A percentile compares a stretch with the other conserved stretches of the same genome.
Conservation (phyloP, 1,140 invertebrate species). For the Scaptomyza pallida region DNA sequence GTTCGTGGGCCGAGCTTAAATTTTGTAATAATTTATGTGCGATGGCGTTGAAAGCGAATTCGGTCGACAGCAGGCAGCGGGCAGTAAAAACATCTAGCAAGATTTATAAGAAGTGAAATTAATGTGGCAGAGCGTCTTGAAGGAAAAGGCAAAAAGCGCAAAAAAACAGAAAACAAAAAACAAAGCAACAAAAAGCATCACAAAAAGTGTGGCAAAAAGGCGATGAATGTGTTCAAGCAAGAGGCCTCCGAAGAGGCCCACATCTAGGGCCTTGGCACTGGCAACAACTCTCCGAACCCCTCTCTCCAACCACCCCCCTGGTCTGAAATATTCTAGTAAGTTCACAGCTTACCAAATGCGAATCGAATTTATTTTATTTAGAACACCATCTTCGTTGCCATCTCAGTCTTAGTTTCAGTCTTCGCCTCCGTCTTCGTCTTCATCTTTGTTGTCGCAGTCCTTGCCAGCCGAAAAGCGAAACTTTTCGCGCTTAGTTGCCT, state of each 20-base stretch:
- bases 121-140: conserved; percentile 68
- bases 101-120: conserved; percentile 80
- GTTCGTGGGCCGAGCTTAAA: conserved; percentile 37
- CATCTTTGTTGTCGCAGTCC: conserved; percentile 30
- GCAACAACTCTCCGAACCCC: not conserved
- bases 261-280: not conserved
- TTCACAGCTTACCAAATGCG: conserved; percentile 49
- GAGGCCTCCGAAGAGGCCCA: conserved; percentile 22
- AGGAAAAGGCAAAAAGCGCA: conserved; percentile 14
- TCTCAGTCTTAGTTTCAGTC: not conserved
- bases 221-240: conserved; percentile 34
- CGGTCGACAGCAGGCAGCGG: conserved; percentile 8
- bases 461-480: conserved; percentile 51
- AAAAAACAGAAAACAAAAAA: conserved; percentile 23
- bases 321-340: conserved; percentile 9
- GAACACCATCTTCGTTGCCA: conserved; percentile 39
- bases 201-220: conserved; percentile 46
- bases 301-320: not conserved
- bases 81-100: conserved; percentile 44
- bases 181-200: conserved; percentile 21
- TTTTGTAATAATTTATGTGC: conserved; percentile 52
- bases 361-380: conserved; percentile 70
- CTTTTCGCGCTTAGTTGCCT: conserved; percentile 60
- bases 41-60: conserved; percentile 23
- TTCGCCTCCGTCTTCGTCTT: not conserved